phyloP scores from a whole-genome alignment of 1,140 invertebrate species.

The Andrena cerasifolii region DNA sequence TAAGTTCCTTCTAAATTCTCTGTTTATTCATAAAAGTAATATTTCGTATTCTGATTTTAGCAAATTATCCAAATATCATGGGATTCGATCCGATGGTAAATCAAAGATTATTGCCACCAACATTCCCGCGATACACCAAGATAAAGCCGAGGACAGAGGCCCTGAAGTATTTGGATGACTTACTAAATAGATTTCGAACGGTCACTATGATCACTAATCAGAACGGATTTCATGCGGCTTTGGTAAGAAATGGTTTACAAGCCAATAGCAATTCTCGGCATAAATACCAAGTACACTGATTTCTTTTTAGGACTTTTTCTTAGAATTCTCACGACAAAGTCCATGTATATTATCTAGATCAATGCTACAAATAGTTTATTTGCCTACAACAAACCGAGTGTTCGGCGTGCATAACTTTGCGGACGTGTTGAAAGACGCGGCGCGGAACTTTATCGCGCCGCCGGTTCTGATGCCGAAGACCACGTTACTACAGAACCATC shows the following conservation, averaged over 20 bases:
- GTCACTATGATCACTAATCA: constrained; percentile 92
- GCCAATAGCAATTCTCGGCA: not conserved
- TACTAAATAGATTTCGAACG: constrained; percentile 90
- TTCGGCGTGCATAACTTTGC: constrained; percentile 85
- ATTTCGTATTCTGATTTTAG: constrained; percentile 68
- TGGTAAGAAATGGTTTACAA: constrained; percentile 84
- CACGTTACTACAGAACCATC: constrained; percentile 85
- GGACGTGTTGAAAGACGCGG: constrained; percentile 93
- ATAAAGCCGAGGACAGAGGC: constrained; percentile 93
- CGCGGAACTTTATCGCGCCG: constrained; percentile 93
- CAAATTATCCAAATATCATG: constrained; percentile 84
- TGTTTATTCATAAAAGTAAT: constrained; percentile 4
- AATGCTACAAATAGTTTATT: constrained; percentile 92
- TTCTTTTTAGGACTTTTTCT: constrained; percentile 93
- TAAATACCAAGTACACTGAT: constrained; percentile 56
- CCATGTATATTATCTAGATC: constrained; percentile 98
- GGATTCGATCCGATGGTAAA: constrained; percentile 98
- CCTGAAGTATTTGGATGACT: constrained; percentile 91
- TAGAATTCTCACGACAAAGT: constrained; percentile 92
- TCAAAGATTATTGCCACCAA: constrained; percentile 96
- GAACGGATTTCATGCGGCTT: constrained; percentile 90
- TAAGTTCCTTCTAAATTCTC: constrained; percentile 77
- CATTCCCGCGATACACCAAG: constrained; percentile 98
- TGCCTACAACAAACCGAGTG: constrained; percentile 82
- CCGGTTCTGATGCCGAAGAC: constrained; percentile 90